Percentiles rank a stretch among this genome's conserved stretches.
Evolutionary conservation across 2,797 vertebrate genomes (phyloP).

Genomic region (Coracias cyanogaster): DNA sequence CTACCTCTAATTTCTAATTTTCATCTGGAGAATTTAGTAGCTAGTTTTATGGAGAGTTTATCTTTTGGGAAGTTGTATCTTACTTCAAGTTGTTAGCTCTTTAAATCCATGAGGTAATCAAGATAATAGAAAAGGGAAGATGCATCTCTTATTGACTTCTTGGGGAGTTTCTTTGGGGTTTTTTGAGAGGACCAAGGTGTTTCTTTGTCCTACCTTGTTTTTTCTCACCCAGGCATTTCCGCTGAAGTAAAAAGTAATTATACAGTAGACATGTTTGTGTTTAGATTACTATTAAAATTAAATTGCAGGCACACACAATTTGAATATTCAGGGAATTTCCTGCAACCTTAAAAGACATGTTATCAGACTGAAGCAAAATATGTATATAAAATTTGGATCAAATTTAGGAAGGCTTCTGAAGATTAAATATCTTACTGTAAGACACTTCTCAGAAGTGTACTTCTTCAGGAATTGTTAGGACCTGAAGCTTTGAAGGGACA

Average conservation of each 20-base stretch:
- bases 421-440: neutral
- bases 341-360: neutral
- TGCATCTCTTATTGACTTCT: neutral
- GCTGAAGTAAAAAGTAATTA: neutral
- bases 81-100: neutral
- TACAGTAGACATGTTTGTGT: neutral
- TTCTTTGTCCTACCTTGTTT: neutral
- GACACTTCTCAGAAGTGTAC: neutral
- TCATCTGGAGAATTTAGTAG: neutral
- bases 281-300: neutral
- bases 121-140: neutral
- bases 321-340: neutral
- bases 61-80: neutral
- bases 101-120: neutral
- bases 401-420: neutral
- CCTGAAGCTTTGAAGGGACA: neutral
- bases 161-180: neutral
- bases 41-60: neutral
- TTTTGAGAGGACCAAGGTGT: neutral
- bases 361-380: neutral
- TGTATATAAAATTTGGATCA: neutral
- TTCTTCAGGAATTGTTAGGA: neutral
- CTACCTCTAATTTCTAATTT: neutral
- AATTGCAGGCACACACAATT: neutral
- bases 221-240: neutral